phyloP scores from a whole-genome alignment of 2,113 vertebrate genomes.

The Anoplopoma fimbria region DNA sequence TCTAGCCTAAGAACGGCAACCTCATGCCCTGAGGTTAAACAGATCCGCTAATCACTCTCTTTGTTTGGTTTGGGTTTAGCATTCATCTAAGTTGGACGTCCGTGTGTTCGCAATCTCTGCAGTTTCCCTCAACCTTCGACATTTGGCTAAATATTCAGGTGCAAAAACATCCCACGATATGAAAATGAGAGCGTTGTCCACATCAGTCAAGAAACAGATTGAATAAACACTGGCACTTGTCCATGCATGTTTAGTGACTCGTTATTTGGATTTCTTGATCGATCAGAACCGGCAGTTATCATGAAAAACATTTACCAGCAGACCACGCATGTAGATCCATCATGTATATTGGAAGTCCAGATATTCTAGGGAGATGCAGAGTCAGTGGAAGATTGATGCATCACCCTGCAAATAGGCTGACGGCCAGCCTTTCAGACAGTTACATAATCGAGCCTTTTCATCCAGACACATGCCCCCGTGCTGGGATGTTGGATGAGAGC shows the following conservation, averaged over 20 bases:
- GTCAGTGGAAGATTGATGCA: constrained; percentile 51
- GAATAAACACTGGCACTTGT: constrained; percentile 29
- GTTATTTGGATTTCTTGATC: constrained; percentile 44
- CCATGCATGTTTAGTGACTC: constrained; percentile 24
- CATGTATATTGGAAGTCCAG: constrained; percentile 12
- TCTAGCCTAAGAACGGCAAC: constrained; percentile 41
- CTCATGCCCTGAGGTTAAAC: constrained; percentile 54
- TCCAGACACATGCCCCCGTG: constrained; percentile 56
- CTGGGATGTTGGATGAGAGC: constrained; percentile 44
- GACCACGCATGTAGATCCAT: constrained; percentile 36
- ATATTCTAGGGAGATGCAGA: constrained; percentile 35
- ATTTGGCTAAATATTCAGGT: constrained; percentile 1
- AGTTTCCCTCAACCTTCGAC: constrained; percentile 4
- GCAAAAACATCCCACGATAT: constrained; percentile 10
- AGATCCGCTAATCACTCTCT: constrained; percentile 64
- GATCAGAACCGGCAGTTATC: constrained; percentile 9
- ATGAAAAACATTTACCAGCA: constrained; percentile 34
- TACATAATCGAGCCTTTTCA: constrained; percentile 68
- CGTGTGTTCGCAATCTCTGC: background rate
- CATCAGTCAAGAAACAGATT: constrained; percentile 23
- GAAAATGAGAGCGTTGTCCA: constrained; percentile 18
- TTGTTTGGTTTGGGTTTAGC: constrained; percentile 57
- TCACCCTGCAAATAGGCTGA: constrained; percentile 47
- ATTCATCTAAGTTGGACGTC: constrained; percentile 27
- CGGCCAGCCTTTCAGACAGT: constrained; percentile 59